Evolutionary conservation across 2,113 vertebrate genomes (phyloP).

Genomic region (Ursus arctos): DNA sequence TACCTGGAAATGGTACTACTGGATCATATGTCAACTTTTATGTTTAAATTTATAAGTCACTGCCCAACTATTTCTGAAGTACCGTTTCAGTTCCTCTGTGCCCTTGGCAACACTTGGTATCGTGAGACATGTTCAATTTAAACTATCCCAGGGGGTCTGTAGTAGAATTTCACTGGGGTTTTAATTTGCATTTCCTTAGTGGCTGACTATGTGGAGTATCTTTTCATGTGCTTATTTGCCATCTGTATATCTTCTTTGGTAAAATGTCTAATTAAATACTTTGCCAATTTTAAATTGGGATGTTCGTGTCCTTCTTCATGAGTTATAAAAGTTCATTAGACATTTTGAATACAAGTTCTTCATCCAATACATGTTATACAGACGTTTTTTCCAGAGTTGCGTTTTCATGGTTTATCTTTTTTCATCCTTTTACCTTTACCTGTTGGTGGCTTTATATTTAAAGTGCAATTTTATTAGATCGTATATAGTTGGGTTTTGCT

Average conservation of each 20-base stretch:
- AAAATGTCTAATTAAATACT: slow-evolving; percentile 22
- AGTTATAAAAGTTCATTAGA: neutral
- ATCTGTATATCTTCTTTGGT: neutral
- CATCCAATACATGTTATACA: neutral
- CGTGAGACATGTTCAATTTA: neutral
- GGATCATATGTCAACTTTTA: neutral
- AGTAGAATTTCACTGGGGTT: neutral
- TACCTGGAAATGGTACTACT: neutral
- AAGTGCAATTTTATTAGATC: neutral
- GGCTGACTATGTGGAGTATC: neutral
- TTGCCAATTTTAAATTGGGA: neutral
- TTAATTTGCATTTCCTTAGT: slow-evolving; percentile 17
- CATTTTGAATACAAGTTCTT: slow-evolving; percentile 45
- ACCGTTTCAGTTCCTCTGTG: neutral
- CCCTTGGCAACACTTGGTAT: neutral
- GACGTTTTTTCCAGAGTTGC: neutral
- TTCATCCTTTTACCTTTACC: neutral
- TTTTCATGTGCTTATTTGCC: neutral
- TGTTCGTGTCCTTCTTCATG: neutral
- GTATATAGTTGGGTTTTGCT: neutral
- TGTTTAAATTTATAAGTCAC: slow-evolving; percentile 37
- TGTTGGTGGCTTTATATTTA: slow-evolving; percentile 24
- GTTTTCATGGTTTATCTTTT: neutral
- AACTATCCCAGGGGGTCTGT: neutral
- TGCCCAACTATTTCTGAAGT: neutral